Evolutionary conservation across 2,797 vertebrate genomes (phyloP).

Genomic region (Odontamblyopus rebecca): DNA sequence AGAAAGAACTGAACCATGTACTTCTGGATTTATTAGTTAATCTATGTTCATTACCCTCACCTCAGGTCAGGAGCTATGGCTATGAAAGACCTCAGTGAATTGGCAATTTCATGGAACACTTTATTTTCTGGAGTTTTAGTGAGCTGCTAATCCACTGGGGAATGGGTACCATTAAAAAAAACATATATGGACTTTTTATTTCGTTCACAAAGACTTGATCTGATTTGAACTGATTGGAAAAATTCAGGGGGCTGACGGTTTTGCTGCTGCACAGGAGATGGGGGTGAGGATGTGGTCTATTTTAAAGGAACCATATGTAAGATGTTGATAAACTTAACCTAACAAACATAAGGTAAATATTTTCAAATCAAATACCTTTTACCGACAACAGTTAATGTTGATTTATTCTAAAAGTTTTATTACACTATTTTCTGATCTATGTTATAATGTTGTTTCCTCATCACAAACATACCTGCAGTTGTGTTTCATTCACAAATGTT

Average conservation of each 20-base stretch:
- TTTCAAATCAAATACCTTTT: too few species aligned
- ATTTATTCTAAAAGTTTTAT: too few species aligned
- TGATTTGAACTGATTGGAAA: neutral
- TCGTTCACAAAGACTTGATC: neutral
- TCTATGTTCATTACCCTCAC: conserved; percentile 1
- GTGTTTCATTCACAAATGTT: too few species aligned
- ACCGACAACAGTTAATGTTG: neutral
- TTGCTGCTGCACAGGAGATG: neutral
- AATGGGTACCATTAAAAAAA: neutral
- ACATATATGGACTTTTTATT: neutral
- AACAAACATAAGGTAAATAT: too few species aligned
- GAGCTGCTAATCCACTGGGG: neutral
- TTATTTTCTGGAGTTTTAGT: conserved; percentile 1
- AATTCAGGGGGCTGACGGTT: too few species aligned
- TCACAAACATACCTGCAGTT: too few species aligned
- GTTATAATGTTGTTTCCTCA: too few species aligned
- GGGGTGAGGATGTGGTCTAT: too few species aligned
- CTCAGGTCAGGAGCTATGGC: neutral
- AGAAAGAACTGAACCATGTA: neutral
- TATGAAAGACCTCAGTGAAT: neutral
- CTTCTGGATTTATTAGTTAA: conserved; percentile 2
- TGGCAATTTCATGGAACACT: neutral
- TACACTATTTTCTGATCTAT: too few species aligned
- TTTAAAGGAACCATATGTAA: too few species aligned
- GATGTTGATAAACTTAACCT: too few species aligned